These are phyloP conservation scores for Carterocephalus palaemon DNA, from an alignment of 2,888 invertebrate genomes.

Conservation along the genomic window DNA sequence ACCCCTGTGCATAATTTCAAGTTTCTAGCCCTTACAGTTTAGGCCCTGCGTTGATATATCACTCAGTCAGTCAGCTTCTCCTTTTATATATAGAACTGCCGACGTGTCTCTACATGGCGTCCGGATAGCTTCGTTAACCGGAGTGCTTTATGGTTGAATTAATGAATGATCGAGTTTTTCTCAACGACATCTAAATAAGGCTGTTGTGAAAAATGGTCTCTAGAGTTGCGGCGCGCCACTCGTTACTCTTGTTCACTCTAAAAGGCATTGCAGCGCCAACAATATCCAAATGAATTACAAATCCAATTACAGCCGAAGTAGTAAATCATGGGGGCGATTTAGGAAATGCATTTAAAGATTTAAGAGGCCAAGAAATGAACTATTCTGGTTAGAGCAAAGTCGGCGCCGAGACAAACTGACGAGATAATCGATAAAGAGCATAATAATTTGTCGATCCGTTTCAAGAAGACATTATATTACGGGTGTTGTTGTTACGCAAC, in stretches of 20 bases:
- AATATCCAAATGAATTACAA: slow-evolving; percentile 3
- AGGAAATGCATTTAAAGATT: not conserved
- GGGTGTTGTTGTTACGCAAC: slow-evolving; percentile 12
- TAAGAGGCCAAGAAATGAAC: not conserved
- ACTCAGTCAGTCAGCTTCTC: no score
- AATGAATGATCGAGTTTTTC: slow-evolving; percentile 14
- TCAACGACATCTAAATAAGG: slow-evolving; percentile 4
- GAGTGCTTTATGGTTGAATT: slow-evolving; percentile 14
- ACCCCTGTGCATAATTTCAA: no score
- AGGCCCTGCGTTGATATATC: no score
- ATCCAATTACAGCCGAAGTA: not conserved
- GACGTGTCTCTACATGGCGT: slow-evolving; percentile 10
- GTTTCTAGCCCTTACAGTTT: no score
- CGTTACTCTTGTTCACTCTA: slow-evolving; percentile 7
- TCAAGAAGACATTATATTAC: slow-evolving; percentile 14
- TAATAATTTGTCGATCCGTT: not conserved
- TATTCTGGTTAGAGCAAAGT: not conserved
- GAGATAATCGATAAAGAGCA: slow-evolving; percentile 1
- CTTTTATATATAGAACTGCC: no score
- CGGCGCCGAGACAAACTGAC: slow-evolving; percentile 6
- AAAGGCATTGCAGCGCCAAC: slow-evolving; percentile 1
- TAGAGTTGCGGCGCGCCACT: not conserved
- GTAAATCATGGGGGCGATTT: slow-evolving; percentile 2
- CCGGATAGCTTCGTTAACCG: slow-evolving; percentile 19
- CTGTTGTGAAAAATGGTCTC: slow-evolving; percentile 2